Evolutionary conservation across 1,140 invertebrate species (phyloP).

Genomic region (Pseudoatta argentina): DNA sequence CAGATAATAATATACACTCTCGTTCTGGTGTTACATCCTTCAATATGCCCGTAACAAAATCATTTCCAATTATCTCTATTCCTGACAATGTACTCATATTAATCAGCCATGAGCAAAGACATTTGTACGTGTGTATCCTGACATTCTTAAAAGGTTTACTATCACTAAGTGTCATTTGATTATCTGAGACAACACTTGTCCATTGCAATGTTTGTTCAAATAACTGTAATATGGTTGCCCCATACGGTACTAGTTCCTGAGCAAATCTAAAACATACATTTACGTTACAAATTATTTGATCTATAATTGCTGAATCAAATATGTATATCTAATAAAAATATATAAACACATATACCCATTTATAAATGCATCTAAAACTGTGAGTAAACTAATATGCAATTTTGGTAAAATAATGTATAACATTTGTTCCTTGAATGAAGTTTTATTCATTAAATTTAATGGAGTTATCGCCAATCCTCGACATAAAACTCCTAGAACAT

Average conservation of each 20-base stretch:
- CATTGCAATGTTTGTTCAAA: conserved; percentile 66
- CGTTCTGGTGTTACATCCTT: conserved; percentile 77
- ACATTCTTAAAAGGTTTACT: conserved; percentile 74
- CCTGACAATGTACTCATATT: conserved; percentile 69
- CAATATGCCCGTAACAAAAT: conserved; percentile 71
- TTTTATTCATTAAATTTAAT: conserved; percentile 68
- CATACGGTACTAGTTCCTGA: conserved; percentile 71
- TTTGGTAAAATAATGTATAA: conserved; percentile 78
- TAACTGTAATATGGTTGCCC: conserved; percentile 67
- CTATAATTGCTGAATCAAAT: background rate
- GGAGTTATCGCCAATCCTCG: conserved; percentile 78
- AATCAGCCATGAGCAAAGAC: conserved; percentile 74
- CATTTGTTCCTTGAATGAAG: conserved; percentile 73
- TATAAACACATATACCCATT: conserved; percentile 70
- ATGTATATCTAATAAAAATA: background rate
- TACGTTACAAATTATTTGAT: background rate
- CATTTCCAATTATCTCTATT: conserved; percentile 73
- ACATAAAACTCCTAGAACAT: conserved; percentile 78
- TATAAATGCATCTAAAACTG: conserved; percentile 78
- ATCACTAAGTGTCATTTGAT: conserved; percentile 63
- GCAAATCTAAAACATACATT: conserved; percentile 63
- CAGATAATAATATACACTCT: conserved; percentile 71
- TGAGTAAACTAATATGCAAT: conserved; percentile 76
- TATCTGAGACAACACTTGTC: conserved; percentile 52
- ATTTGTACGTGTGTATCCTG: conserved; percentile 73